A percentile compares a stretch with the other conserved stretches of the same genome.
phyloP scores from a whole-genome alignment of 2,797 vertebrate genomes.

The Meda fulgida region DNA sequence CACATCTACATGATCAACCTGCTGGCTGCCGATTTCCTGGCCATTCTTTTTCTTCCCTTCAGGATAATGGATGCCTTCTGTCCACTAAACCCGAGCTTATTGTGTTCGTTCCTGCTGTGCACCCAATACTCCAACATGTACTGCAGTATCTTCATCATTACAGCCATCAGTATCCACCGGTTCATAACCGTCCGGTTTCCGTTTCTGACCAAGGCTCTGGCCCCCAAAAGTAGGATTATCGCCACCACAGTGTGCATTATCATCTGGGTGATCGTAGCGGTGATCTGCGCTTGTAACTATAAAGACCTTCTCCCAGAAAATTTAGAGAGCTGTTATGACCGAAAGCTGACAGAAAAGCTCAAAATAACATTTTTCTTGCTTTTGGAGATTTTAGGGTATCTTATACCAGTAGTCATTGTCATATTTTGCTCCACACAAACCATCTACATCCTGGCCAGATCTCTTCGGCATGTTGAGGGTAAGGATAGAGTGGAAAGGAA shows the following conservation, averaged over 20 bases:
- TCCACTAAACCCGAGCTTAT: fast-evolving
- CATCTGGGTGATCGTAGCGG: conserved; percentile 65
- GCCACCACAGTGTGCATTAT: conserved; percentile 66
- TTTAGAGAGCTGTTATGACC: conserved; percentile 67
- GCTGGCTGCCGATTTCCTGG: conserved; percentile 67
- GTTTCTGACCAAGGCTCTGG: conserved; percentile 57
- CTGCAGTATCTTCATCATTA: conserved; percentile 73
- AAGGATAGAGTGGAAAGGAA: conserved; percentile 59
- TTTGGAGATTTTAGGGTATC: conserved; percentile 64
- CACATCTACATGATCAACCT: conserved; percentile 79
- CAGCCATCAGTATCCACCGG: conserved; percentile 75
- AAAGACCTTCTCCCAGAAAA: not conserved
- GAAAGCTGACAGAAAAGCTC: not conserved
- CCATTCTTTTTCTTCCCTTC: conserved; percentile 82
- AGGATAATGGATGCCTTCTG: conserved; percentile 67
- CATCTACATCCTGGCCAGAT: conserved; percentile 66
- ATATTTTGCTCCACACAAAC: conserved; percentile 70
- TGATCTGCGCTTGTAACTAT: not conserved
- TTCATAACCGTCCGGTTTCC: conserved; percentile 72
- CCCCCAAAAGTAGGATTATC: conserved; percentile 58
- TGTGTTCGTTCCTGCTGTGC: conserved; percentile 70
- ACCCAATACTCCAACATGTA: conserved; percentile 79
- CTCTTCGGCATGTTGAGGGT: not conserved
- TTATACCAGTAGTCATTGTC: conserved; percentile 65
- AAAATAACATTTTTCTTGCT: fast-evolving